Base-by-base conservation (phyloP, 2,797 vertebrate species). In the Enteromius anoplus region DNA sequence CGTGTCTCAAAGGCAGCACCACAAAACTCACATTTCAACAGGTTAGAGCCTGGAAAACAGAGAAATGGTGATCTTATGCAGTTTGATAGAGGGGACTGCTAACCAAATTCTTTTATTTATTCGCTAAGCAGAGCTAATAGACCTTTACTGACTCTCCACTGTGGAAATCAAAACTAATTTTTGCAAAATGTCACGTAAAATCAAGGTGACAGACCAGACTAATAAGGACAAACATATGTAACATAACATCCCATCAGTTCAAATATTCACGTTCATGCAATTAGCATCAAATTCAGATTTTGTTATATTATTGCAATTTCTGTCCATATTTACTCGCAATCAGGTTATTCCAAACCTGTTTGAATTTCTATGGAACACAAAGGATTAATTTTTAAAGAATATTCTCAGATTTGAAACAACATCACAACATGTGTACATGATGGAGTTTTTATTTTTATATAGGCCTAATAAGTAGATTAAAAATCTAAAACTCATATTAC, bases 1-100 rank as follows among this genome's bases (percentile, higher is more conserved):
- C 95, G 92, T 11, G 95, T 97, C 88, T 96, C 96, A 60, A 97
- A 97, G 85, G 94, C 95, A 90, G 95, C 94, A 17, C 95, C 95
- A 23, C 97, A 98, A 79, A 97, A 94, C 89, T 96, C 95, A 11
- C 97, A 98, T 86, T 96, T 97, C 71, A 95, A 62, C 69, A 90
- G 78, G 88, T 82, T 73, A 64, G 80, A 86, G 55, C 85, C 82
- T 86, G 49, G 11, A 84, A 45, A 69, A 80, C 82, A 80, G 5
- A 34, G 23, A 68, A 72, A 32, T 55, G 29, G 21, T 21, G 21
- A 68, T 75, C 8, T 58, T 5, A 73, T 53, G 47, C 7, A 76
- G 60, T 75, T 60, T 76, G 73, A 60, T 10, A 76, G 69, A 47
- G n/a, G 21, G 34, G 34, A 42, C 34, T 76, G 32, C 8, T 42